Conservation (phyloP, 2,113 vertebrate genomes). For the Carassius carassius region DNA sequence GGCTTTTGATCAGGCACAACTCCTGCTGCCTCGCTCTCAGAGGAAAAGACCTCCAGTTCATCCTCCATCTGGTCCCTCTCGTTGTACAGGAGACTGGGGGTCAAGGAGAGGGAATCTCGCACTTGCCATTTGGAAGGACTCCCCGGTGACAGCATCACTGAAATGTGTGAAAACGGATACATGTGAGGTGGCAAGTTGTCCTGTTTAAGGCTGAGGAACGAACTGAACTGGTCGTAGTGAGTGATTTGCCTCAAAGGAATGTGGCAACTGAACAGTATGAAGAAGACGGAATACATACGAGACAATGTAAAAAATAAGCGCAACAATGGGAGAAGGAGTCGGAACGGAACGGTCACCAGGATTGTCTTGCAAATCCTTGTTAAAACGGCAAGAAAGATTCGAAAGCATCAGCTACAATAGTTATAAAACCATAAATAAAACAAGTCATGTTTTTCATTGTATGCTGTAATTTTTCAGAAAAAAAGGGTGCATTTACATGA, state of each 20-base stretch:
- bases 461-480: background rate
- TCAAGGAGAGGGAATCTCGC: slow-evolving; percentile 68
- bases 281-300: background rate
- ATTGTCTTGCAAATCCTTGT: background rate
- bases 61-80: slow-evolving; percentile 74
- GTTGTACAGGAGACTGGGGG: slow-evolving; percentile 61
- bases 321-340: background rate
- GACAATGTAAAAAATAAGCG: background rate
- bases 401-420: background rate
- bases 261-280: background rate
- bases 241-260: background rate
- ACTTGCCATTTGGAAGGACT: slow-evolving; percentile 72
- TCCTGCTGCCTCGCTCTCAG: slow-evolving; percentile 68
- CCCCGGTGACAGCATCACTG: slow-evolving; percentile 68
- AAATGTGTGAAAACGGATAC: background rate
- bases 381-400: background rate
- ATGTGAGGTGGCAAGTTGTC: background rate
- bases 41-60: slow-evolving; percentile 73
- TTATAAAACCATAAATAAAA: background rate
- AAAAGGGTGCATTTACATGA: too few relatives aligned
- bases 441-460: background rate
- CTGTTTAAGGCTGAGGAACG: background rate
- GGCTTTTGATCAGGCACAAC: slow-evolving; percentile 31
- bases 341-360: too few relatives aligned
- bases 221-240: background rate